Conservation (phyloP, 2,888 invertebrate genomes). For the Xanthorhoe spadicearia region DNA sequence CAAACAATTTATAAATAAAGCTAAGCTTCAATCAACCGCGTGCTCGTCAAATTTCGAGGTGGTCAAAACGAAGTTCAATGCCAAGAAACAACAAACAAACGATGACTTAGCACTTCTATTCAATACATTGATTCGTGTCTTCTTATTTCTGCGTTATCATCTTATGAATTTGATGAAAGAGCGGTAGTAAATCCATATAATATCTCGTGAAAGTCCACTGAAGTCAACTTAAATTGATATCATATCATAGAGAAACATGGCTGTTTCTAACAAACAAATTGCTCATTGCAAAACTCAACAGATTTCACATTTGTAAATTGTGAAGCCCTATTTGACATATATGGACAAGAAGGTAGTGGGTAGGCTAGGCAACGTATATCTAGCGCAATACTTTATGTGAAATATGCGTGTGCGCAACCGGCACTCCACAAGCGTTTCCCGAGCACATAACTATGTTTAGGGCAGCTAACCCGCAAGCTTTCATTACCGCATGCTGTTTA, state of each 20-base stretch:
- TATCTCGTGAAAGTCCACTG: constrained; percentile 11
- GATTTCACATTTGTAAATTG: constrained; percentile 14
- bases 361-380: constrained; percentile 36
- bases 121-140: constrained; percentile 46
- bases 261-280: constrained; percentile 11
- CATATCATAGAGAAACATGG: background rate
- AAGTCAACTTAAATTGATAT: background rate
- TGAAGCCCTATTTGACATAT: constrained; percentile 50
- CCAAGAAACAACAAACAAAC: constrained; percentile 57
- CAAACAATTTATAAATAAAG: constrained; percentile 21
- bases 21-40: constrained; percentile 34
- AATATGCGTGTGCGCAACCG: constrained; percentile 52
- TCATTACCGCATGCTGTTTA: constrained; percentile 63
- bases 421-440: constrained; percentile 57
- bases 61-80: constrained; percentile 66
- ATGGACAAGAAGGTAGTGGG: constrained; percentile 52
- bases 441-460: constrained; percentile 55
- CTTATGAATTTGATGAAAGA: constrained; percentile 23
- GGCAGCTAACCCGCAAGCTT: constrained; percentile 51
- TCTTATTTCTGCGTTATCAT: constrained; percentile 56
- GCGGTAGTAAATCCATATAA: background rate
- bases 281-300: constrained; percentile 17
- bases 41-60: constrained; percentile 48
- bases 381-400: constrained; percentile 52
- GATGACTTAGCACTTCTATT: constrained; percentile 59